Evolutionary conservation across 2,113 vertebrate species (phyloP).

Genomic region (Mastomys coucha): DNA sequence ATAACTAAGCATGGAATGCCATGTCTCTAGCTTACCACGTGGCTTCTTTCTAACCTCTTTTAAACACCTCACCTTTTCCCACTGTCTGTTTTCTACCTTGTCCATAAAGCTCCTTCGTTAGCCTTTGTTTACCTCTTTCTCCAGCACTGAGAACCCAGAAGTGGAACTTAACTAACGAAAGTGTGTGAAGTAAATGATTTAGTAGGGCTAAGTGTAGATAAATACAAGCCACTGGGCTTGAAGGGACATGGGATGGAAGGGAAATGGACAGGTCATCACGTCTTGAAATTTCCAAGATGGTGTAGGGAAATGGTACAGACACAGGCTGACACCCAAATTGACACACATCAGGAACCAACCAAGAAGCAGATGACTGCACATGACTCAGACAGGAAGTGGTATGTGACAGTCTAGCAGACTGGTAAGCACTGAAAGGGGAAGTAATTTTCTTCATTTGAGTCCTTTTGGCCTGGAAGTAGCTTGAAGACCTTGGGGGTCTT

Average conservation of each 20-base stretch:
- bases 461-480: neutral
- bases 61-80: neutral
- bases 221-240: neutral
- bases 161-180: neutral
- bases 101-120: neutral
- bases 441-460: conserved; percentile 8
- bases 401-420: neutral
- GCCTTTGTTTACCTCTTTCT: neutral
- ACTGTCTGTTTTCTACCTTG: neutral
- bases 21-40: neutral
- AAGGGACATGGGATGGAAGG: no score
- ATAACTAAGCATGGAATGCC: neutral
- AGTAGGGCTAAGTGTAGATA: neutral
- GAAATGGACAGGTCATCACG: neutral
- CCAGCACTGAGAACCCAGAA: conserved; percentile 5
- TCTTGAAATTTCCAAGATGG: neutral
- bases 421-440: neutral
- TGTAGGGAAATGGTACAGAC: neutral
- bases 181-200: neutral
- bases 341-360: neutral
- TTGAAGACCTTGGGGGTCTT: neutral
- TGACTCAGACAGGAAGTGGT: neutral
- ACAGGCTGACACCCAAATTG: neutral
- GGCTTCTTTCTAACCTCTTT: neutral
- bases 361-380: neutral